A percentile compares a stretch with the other conserved stretches of the same genome.
Conservation (phyloP, 1,140 invertebrate species). For the Bemisia tabaci region DNA sequence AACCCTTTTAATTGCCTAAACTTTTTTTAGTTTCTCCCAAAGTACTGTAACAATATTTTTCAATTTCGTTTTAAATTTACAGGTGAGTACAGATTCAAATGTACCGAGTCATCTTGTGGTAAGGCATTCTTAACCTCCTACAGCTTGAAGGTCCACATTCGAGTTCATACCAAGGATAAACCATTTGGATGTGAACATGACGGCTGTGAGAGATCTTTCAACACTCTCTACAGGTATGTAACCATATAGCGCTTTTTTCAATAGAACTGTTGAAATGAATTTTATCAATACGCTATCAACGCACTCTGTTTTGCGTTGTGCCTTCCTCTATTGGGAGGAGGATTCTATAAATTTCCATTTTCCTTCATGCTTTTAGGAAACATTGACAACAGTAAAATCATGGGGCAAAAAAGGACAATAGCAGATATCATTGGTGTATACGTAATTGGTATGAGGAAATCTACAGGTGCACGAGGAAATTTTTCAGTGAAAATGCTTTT, state of each 20-base stretch:
- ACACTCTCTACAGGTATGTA: slow-evolving; percentile 70
- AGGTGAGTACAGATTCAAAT: slow-evolving; percentile 92
- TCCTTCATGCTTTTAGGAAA: too few species aligned
- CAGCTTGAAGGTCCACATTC: slow-evolving; percentile 85
- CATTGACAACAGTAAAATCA: too few species aligned
- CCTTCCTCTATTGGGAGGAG: too few species aligned
- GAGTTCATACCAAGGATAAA: slow-evolving; percentile 91
- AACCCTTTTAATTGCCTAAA: too few species aligned
- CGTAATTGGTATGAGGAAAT: too few species aligned
- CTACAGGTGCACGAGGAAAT: too few species aligned
- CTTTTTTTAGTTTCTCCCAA: too few species aligned
- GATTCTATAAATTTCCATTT: too few species aligned
- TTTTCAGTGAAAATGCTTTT: too few species aligned
- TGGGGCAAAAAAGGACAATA: too few species aligned
- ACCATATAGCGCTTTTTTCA: not conserved
- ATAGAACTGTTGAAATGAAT: not conserved
- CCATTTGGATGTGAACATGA: slow-evolving; percentile 65
- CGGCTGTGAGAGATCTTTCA: slow-evolving; percentile 83
- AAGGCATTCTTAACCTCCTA: slow-evolving; percentile 92
- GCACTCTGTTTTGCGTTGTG: not conserved
- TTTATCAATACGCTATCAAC: not conserved
- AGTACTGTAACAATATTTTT: too few species aligned
- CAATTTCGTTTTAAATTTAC: slow-evolving; percentile 27
- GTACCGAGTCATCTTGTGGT: slow-evolving; percentile 69
- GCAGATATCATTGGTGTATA: too few species aligned